These are phyloP conservation scores for Patella vulgata DNA, from an alignment of 1,140 invertebrate genomes.

Conservation along the genomic window DNA sequence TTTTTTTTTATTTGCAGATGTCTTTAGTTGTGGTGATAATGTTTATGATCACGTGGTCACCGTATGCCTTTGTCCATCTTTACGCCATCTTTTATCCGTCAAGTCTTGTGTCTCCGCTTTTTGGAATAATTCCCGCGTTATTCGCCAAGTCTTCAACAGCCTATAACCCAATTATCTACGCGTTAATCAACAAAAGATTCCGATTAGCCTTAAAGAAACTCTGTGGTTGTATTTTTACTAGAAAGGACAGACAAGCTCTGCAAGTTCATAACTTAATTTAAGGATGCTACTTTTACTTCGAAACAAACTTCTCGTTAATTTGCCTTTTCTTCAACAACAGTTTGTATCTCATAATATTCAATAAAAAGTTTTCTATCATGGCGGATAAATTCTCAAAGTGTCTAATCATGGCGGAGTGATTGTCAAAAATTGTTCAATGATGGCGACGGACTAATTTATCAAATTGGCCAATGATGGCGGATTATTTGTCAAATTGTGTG, in stretches of 20 bases:
- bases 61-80: conserved; percentile 29
- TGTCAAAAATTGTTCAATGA: no score
- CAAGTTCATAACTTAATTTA: conserved; percentile 3
- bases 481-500: no score
- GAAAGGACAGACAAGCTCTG: conserved; percentile 4
- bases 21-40: conserved; percentile 21
- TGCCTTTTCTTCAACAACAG: no score
- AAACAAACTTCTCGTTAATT: no score
- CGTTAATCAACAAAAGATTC: conserved; percentile 28
- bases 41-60: conserved; percentile 36
- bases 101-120: conserved; percentile 8
- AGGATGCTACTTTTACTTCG: no score
- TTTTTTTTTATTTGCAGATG: conserved; percentile 23
- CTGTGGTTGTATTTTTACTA: conserved; percentile 3
- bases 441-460: no score
- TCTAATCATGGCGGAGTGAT: no score
- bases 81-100: conserved; percentile 17
- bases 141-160: conserved; percentile 34
- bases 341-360: no score
- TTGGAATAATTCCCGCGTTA: conserved; percentile 23
- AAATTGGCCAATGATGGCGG: no score
- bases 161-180: conserved; percentile 38
- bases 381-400: no score
- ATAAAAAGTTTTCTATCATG: no score
- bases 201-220: conserved; percentile 19